Evolutionary conservation across 2,113 vertebrate genomes (phyloP), one percentile per base, ranked within the genome.

Genomic region (Odontesthes bonariensis): DNA sequence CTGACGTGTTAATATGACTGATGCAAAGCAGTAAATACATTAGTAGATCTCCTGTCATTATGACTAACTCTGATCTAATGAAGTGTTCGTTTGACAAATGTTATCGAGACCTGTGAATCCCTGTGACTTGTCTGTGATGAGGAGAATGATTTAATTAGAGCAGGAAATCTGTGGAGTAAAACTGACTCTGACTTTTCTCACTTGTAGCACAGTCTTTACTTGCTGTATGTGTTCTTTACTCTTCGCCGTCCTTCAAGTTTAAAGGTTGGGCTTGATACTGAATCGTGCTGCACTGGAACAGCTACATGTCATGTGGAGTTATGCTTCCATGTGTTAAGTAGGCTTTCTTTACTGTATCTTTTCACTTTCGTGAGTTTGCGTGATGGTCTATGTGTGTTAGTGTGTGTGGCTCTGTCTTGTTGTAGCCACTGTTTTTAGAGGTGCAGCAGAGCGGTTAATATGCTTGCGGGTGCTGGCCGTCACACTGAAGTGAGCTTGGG

Each of bases 391-490:
- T 66, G 66, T 76, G 74, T 57, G 23, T 75, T 27, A 23, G 52
- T 57, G 66, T 70, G 78, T 77, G 65, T 58, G 81, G 64, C 61
- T 82, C 62, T 83, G 79, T 79, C 57, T 1, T 56, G 73, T 85
- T 66, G 69, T 13, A 8, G 76, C 23, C 69, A 74, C 82, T 76
- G 83, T 87, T 85, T 86, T 82, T 70, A 84, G 73, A 78, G 40
- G 71, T 70, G 79, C 83, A 79, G 49, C 81, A 81, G 79, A 86
- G 89, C 83, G 23, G 70, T 56, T 89, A 90, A 91, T 90, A 42
- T 86, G 86, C 85, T 86, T 72, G 80, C 70, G 73, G 83, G 75
- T 85, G 73, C 75, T 86, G 75, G 82, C 80, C 61, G 27, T 86
- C 73, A 83, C 47, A 75, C 81, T 81, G 81, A 83, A 84, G 76